These are phyloP conservation scores for Agonopterix alstromeriana DNA, from an alignment of 2,888 invertebrate genomes.

Conservation along the genomic window DNA sequence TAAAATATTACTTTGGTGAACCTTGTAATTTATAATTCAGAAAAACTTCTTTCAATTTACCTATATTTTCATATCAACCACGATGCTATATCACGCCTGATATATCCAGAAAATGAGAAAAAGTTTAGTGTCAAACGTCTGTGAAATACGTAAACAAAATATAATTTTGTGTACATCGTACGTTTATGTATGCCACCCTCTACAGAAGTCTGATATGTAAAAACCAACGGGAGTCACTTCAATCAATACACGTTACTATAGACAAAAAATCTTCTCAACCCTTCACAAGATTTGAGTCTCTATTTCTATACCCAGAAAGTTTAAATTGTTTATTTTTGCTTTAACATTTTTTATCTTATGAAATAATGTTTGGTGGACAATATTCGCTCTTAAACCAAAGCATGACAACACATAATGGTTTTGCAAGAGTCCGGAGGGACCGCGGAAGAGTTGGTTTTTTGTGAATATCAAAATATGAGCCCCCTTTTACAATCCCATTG, in stretches of 20 bases:
- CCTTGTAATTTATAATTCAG: too few relatives aligned
- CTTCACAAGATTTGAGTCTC: slow-evolving; percentile 19
- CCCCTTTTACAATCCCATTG: slow-evolving; percentile 74
- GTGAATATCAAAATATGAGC: slow-evolving; percentile 76
- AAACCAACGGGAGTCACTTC: slow-evolving; percentile 73
- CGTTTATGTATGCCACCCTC: slow-evolving; percentile 48
- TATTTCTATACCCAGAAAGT: slow-evolving; percentile 27
- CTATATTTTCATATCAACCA: too few relatives aligned
- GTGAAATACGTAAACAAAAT: too few relatives aligned
- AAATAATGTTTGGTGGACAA: slow-evolving; percentile 48
- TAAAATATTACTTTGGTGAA: too few relatives aligned
- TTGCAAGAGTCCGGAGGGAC: slow-evolving; percentile 33
- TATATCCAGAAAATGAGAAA: too few relatives aligned
- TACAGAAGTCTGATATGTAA: slow-evolving; percentile 65
- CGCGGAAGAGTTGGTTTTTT: slow-evolving; percentile 70
- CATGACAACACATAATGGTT: slow-evolving; percentile 31
- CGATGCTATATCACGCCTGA: too few relatives aligned
- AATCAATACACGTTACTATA: slow-evolving; percentile 74
- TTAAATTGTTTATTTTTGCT: slow-evolving; percentile 22
- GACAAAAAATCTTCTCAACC: slow-evolving; percentile 58
- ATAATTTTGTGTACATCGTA: too few relatives aligned
- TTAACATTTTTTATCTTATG: slow-evolving; percentile 50
- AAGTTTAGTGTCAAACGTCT: too few relatives aligned
- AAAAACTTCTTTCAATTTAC: too few relatives aligned
- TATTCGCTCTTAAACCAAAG: slow-evolving; percentile 45